A percentile compares a stretch with the other conserved stretches of the same genome.
Evolutionary conservation across 1,140 invertebrate species (phyloP).

Genomic region (Vanessa atalanta): DNA sequence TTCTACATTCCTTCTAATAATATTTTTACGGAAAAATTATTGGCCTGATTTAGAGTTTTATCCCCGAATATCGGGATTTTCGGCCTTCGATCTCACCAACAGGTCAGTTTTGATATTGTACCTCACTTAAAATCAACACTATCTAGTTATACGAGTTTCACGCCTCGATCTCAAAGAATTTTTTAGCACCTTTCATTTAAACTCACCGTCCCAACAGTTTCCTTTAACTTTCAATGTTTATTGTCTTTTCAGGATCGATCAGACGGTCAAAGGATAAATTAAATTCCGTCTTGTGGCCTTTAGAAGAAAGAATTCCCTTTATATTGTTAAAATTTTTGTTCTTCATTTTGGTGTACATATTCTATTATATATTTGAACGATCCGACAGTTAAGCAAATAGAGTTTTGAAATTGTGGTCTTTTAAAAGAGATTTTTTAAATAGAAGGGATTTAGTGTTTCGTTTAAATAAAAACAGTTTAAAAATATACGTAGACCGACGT

Average conservation of each 20-base stretch:
- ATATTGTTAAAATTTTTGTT: conserved; percentile 22
- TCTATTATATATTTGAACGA: neutral
- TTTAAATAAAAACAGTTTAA: no score
- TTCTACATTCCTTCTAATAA: no score
- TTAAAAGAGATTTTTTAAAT: neutral
- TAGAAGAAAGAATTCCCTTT: conserved; percentile 15
- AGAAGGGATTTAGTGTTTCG: neutral
- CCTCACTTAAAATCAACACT: no score
- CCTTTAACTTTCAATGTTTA: conserved; percentile 23
- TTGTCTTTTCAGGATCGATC: conserved; percentile 26
- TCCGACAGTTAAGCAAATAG: neutral
- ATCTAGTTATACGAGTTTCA: neutral
- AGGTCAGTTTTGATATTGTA: no score
- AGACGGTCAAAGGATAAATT: conserved; percentile 20
- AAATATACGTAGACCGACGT: no score
- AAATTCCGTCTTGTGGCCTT: conserved; percentile 20
- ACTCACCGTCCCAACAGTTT: neutral
- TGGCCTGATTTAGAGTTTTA: no score
- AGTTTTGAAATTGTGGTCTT: conserved; percentile 4
- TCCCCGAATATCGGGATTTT: no score
- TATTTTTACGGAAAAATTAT: no score
- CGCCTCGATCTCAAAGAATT: conserved; percentile 3
- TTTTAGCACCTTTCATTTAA: neutral
- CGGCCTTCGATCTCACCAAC: no score
- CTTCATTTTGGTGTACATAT: conserved; percentile 4